Conservation (phyloP, 2,797 vertebrate genomes). For the Xerus rutilus region DNA sequence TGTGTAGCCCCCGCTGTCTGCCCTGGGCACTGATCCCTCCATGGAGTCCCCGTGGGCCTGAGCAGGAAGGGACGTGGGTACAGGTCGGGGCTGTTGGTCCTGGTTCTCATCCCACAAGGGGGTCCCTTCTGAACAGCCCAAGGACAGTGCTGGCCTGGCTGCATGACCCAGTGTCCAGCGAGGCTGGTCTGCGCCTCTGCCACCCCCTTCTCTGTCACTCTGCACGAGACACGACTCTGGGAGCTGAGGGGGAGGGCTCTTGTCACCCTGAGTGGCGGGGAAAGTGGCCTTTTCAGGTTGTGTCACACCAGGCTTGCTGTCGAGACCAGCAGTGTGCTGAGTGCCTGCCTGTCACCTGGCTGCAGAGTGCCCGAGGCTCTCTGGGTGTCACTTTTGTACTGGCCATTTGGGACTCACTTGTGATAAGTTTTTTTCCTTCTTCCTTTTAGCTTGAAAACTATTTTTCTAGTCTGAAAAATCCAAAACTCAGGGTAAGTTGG, state of each 20-base stretch:
- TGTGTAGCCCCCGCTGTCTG: too few relatives aligned
- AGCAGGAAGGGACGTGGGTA: too few relatives aligned
- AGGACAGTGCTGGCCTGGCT: neutral
- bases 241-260: neutral
- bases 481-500: slow-evolving; percentile 99
- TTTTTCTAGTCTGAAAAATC: slow-evolving; percentile 99
- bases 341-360: too few relatives aligned
- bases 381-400: neutral
- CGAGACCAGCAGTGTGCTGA: too few relatives aligned
- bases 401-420: too few relatives aligned
- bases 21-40: too few relatives aligned
- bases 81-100: too few relatives aligned
- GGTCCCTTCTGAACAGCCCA: too few relatives aligned
- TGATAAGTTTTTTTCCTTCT: neutral
- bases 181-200: neutral
- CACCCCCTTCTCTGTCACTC: neutral
- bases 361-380: too few relatives aligned
- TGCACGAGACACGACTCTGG: too few relatives aligned
- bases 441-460: slow-evolving; percentile 99
- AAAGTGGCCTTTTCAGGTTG: neutral
- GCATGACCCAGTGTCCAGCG: neutral
- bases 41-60: too few relatives aligned
- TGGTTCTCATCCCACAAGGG: neutral
- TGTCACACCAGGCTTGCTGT: neutral
- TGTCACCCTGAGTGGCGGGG: too few relatives aligned